A percentile compares a stretch with the other conserved stretches of the same genome.
Evolutionary conservation across 37 sponge, comb jelly and placozoan genomes (phyloP).

Genomic region (Aphrocallistes beatrix): DNA sequence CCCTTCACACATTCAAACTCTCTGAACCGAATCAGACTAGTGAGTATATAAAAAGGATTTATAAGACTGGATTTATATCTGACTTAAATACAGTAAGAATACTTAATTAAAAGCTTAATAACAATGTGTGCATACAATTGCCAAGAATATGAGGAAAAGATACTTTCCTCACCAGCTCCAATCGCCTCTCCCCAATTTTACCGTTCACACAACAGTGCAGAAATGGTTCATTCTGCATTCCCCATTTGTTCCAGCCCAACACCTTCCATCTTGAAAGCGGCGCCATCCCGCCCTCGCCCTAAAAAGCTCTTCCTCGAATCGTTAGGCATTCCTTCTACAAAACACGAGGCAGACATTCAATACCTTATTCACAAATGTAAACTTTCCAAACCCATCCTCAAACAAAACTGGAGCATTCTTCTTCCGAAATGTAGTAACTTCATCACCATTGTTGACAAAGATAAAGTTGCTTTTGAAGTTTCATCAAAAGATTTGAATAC

Average conservation of each 20-base stretch:
- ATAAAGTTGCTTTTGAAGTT: background rate
- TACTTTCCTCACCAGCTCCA: background rate
- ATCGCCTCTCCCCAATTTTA: background rate
- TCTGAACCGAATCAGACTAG: too few species aligned
- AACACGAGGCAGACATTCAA: background rate
- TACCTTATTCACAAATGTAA: background rate
- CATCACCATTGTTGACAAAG: background rate
- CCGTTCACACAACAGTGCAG: background rate
- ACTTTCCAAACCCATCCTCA: background rate
- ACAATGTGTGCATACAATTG: background rate
- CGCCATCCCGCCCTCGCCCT: background rate
- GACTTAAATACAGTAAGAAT: too few species aligned
- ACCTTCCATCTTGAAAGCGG: background rate
- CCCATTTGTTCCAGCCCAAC: background rate
- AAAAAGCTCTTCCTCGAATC: background rate
- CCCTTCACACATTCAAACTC: too few species aligned
- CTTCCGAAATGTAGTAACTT: constrained; percentile 4
- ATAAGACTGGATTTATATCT: too few species aligned
- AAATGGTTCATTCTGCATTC: background rate
- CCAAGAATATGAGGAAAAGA: background rate
- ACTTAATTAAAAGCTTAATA: too few species aligned
- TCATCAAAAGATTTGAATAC: background rate
- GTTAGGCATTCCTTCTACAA: background rate
- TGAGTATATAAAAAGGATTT: too few species aligned
- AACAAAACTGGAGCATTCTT: background rate